Base-by-base conservation (phyloP, 2,797 vertebrate species). In the Microctenopoma lineatum region DNA sequence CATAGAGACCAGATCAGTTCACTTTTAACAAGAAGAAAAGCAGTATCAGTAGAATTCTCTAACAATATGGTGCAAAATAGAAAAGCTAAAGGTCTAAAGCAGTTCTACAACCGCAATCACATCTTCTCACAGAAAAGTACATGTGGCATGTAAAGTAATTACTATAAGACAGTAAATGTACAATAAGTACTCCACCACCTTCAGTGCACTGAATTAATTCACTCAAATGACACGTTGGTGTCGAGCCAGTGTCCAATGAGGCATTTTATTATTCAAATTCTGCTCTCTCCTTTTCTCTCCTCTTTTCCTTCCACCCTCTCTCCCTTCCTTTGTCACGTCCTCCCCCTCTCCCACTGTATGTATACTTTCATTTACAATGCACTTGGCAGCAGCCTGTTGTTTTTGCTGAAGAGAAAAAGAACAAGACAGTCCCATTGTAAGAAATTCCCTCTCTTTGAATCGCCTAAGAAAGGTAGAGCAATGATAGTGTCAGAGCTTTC, bases 361-460 rank as follows among this genome's bases (percentile, higher is more conserved):
- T 90, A 76, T 88, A 81, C 88, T 88, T 81, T 79, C 87, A 90
- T 90, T 90, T 89, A 92, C 88, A 84, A 80, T 68, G 84, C 84
- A 65, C 81, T 90, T 91, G 90, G 89, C 90, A 87, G 81, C 59
- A 25, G 76, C 34, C 77, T 75, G 72, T 77, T 90, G 83, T 91
- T 92, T 90, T 90, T 92, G 70, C 87, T 89, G 84, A 84, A 87
- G 78, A 87, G 87, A 81, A 88, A 90, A 85, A 75, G 87, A 91
- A 87, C 83, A 91, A 88, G 87, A 91, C 88, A 73, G 84, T 75
- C 65, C 79, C 87, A 81, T 21, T 21, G 21, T 21, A 21, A 21
- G 21, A 89, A 86, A 88, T 83, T 83, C 82, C 57, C 86, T 77
- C 73, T 70, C 65, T 73, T 45, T 80, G 32, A 59, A 69, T 75